Evolutionary conservation across 1,140 invertebrate species (phyloP), one percentile per base, ranked within the genome.

Genomic region (Ostrea denselamellosa): DNA sequence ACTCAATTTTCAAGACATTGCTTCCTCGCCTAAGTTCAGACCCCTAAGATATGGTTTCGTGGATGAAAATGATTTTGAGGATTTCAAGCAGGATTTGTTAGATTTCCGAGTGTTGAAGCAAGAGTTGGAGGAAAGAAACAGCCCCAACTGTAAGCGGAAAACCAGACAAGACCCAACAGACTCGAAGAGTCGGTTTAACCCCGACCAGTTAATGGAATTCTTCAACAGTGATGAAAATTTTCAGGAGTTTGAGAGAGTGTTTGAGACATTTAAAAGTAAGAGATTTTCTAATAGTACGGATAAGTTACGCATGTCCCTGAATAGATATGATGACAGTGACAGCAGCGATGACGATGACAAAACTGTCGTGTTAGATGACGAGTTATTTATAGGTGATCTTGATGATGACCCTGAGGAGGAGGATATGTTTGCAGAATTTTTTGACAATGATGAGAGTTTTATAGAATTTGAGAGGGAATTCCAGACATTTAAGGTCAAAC

Each of bases 1-100:
- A 58, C 87, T 93, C 83, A 90, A 90, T 53, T 94, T 90, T 85
- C 82, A 89, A 44, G 91, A 93, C 52, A 86, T 94, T 10, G 34
- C 84, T 56, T 86, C 88, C 17, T 91, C 91, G 17, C 54, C 88
- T 25, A 86, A 44, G 82, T 93, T 90, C 54, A 90, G 88, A 22
- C 91, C 92, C 87, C 90, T 93, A 53, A 90, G 90, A 19, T 87
- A 93, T 90, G 93, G 92, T 22, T 94, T 93, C 89, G 44, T 87
- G 12, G 92, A 92, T 90, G 92, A 93, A 84, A 87, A 92, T n/a
- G 93, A 94, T 85, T 94, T 93, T 90, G 93, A 94, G 85, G 93
- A 93, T 28, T 93, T 94, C 87, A 93, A 93, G 86, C 91, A 92
- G 52, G 92, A 93, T 81, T 90, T 93, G 83, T 83, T 87, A 17